phyloP scores from a whole-genome alignment of 2,797 vertebrate species.

The Microctenopoma lineatum region DNA sequence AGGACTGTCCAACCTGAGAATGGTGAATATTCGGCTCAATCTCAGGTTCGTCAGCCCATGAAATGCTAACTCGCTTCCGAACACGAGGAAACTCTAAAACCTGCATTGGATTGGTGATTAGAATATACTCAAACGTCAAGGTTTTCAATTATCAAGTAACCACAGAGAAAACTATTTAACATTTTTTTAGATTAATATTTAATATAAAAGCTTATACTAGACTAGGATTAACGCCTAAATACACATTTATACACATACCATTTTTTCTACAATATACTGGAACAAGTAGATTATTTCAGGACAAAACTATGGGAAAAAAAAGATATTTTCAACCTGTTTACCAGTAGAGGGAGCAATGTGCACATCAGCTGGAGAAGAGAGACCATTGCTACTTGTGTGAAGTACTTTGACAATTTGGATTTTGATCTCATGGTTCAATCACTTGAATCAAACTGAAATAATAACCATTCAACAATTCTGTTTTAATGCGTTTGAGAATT shows the following conservation, averaged over 20 bases:
- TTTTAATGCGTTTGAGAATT: conserved; percentile 5
- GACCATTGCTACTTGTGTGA: conserved; percentile 3
- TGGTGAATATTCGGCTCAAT: conserved; percentile 89
- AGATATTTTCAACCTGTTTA: background rate
- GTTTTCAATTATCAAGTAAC: conserved; percentile 1
- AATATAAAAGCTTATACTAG: background rate
- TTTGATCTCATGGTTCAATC: conserved; percentile 23
- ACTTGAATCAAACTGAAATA: background rate
- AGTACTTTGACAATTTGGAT: conserved; percentile 23
- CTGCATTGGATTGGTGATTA: background rate
- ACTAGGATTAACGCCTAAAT: background rate
- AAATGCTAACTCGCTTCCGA: conserved; percentile 82
- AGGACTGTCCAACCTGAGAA: conserved; percentile 98
- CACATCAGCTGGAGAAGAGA: conserved; percentile 52
- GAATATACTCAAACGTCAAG: background rate
- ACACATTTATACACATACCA: background rate
- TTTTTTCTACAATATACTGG: background rate
- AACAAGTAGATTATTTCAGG: background rate
- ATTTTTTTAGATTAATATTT: background rate
- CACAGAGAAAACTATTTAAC: background rate
- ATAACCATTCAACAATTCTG: background rate
- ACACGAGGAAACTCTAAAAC: conserved; percentile 8
- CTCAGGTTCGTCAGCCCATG: conserved; percentile 98
- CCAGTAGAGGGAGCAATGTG: conserved; percentile 80
- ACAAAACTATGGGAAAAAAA: background rate